These are phyloP conservation scores for Adineta ricciae DNA, from an alignment of 2,888 invertebrate species.

Conservation along the genomic window DNA sequence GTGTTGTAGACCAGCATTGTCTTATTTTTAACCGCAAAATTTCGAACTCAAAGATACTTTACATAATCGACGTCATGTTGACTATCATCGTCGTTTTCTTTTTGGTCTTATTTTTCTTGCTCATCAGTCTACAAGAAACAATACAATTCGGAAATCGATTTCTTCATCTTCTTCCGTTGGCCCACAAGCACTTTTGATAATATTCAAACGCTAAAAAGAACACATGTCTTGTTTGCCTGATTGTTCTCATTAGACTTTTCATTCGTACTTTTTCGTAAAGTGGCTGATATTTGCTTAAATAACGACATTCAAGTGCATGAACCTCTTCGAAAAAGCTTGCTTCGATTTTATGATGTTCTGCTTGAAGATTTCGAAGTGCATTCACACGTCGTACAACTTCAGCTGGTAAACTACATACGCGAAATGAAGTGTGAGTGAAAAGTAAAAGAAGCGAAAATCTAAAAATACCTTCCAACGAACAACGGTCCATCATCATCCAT, in stretches of 20 bases:
- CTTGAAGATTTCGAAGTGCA: conserved; percentile 73
- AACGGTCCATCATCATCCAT: background rate
- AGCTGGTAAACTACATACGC: conserved; percentile 57
- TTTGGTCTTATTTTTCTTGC: background rate
- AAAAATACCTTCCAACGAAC: background rate
- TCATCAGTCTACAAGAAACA: background rate
- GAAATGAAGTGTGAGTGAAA: background rate
- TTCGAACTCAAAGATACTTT: no score
- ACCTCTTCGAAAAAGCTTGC: conserved; percentile 86
- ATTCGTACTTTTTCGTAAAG: conserved; percentile 63
- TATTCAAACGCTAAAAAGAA: conserved; percentile 45
- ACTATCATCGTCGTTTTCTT: no score
- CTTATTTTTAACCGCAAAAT: no score
- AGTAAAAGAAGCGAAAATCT: background rate
- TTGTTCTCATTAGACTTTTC: no score
- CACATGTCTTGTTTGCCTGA: background rate
- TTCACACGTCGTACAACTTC: conserved; percentile 70
- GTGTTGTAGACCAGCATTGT: no score
- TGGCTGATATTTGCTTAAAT: conserved; percentile 67
- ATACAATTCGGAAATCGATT: background rate
- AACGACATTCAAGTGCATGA: conserved; percentile 80
- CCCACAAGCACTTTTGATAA: conserved; percentile 63
- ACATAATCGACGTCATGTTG: no score
- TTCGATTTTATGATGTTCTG: conserved; percentile 73
- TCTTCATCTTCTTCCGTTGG: conserved; percentile 66